Evolutionary conservation across 2,113 vertebrate species (phyloP), one percentile per base, ranked within the genome.

Genomic region (Orientallactaga bullata): DNA sequence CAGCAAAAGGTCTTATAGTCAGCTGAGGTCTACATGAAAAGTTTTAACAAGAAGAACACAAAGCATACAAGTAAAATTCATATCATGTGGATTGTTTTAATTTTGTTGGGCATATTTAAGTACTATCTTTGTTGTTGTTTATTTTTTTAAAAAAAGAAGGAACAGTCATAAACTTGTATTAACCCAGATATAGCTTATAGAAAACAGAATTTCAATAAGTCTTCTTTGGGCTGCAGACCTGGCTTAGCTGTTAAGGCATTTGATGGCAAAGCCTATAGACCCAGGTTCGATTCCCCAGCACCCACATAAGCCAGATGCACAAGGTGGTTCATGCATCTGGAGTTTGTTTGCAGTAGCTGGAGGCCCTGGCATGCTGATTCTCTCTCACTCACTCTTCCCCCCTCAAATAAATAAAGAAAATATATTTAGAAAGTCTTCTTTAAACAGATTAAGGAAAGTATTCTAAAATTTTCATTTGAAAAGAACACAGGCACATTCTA

Each of bases 11-110:
- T 11, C 68, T 78, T 90, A 85, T 5, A 72, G 0, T 68, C 61
- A 88, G 18, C 7, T 39, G 1, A 37, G 18, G 3, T 74, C 47
- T 85, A n/a, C 30, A 71, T 13, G 32, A 81, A 83, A 86, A 9
- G 2, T 30, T 71, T 9, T 73, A 51, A 47, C 24, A 92, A 88
- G 20, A 85, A 72, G 42, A 88, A 77, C 21, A 87, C 13, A 87
- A 92, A 84, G 2, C 47, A 90, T 73, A 72, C 8, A 86, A 85
- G 88, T 76, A 77, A 88, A 84, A 91, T 85, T 37, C 30, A 47
- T 55, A 32, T 84, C 47, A 81, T 65, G 7, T 35, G 66, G 9
- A 69, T 51, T 5, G 8, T 47, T 8, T 92, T 94, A 35, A 81
- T 65, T 80, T 90, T 55, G 17, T 13, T 92, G 13, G 55, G 5